Evolutionary conservation across 2,113 vertebrate species (phyloP), one percentile per base, ranked within the genome.

Genomic region (Zeus faber): DNA sequence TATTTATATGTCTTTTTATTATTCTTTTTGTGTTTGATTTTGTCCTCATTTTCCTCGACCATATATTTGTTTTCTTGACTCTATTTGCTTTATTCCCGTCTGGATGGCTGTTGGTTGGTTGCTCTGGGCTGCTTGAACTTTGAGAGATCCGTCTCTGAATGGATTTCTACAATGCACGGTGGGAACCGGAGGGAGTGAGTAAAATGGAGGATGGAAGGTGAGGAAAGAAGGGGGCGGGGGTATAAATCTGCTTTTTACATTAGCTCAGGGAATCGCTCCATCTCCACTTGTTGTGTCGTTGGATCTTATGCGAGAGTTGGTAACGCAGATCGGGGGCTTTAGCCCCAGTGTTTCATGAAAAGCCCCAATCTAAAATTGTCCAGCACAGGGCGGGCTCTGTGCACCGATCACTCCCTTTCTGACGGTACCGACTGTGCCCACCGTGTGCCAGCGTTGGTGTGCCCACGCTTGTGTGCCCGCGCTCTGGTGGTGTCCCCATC

Each of bases 181-280:
- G 16, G 6, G 22, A 39, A 58, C 2, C 10, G 18, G 16, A 48
- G 33, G 22, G 55, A 47, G 14, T 17, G 21, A 20, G 43, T 27
- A 47, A 24, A 48, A 25, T 56, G 46, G 23, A 58, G 29, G 29
- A 22, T 21, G 47, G n/a, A n/a, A n/a, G n/a, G n/a, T 37, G 46
- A 10, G 50, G 37, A 33, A 27, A 29, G 27, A n/a, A n/a, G n/a
- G n/a, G n/a, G n/a, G n/a, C n/a, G 55, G 27, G 44, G 22, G 46
- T 18, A 17, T 23, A 43, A 17, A 35, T 23, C 37, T 47, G 47
- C 29, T 65, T 65, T n/a, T 61, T 35, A 47, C 40, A 57, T 57
- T 55, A 50, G 43, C 47, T 23, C 43, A 6, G 48, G 52, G 52
- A 65, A 61, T 54, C 31, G 54, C 20, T 52, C 57, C 54, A n/a